Percentiles rank a stretch among this genome's conserved stretches.
Evolutionary conservation across 2,113 vertebrate genomes (phyloP).

Genomic region (Corydoras maculifer): DNA sequence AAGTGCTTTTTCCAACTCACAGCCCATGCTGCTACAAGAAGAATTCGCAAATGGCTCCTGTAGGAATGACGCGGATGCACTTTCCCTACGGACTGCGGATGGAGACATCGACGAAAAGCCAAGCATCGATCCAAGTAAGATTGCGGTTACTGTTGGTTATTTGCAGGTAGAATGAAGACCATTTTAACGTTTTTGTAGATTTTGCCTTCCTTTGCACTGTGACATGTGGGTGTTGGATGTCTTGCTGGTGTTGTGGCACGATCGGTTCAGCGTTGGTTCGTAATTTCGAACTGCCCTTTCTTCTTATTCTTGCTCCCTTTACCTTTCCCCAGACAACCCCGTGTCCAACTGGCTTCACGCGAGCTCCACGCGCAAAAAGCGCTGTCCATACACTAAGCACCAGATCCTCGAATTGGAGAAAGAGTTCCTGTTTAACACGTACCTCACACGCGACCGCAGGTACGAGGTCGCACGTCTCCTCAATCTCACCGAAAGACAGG

Average conservation of each 20-base stretch:
- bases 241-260: neutral
- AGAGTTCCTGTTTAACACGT: constrained; percentile 97
- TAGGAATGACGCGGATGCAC: neutral
- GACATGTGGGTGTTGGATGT: neutral
- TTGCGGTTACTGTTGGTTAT: neutral
- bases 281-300: constrained; percentile 3
- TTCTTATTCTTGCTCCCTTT: constrained; percentile 12
- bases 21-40: constrained; percentile 55
- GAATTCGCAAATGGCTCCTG: constrained; percentile 12
- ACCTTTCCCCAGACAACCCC: constrained; percentile 77
- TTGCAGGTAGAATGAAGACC: neutral
- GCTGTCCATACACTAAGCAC: constrained; percentile 91
- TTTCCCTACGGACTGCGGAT: constrained; percentile 53
- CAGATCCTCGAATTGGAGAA: constrained; percentile 96
- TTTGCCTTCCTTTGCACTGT: too few relatives aligned
- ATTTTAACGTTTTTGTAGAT: too few relatives aligned
- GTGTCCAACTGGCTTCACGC: constrained; percentile 95
- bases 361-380: constrained; percentile 91
- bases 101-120: constrained; percentile 53
- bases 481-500: constrained; percentile 93
- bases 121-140: constrained; percentile 28
- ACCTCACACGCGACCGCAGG: constrained; percentile 94
- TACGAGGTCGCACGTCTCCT: constrained; percentile 89
- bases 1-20: constrained; percentile 68
- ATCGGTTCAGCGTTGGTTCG: neutral